Percentiles rank a stretch among this genome's conserved stretches.
phyloP scores from a whole-genome alignment of 2,797 vertebrate genomes.

The Esox masquinongy region DNA sequence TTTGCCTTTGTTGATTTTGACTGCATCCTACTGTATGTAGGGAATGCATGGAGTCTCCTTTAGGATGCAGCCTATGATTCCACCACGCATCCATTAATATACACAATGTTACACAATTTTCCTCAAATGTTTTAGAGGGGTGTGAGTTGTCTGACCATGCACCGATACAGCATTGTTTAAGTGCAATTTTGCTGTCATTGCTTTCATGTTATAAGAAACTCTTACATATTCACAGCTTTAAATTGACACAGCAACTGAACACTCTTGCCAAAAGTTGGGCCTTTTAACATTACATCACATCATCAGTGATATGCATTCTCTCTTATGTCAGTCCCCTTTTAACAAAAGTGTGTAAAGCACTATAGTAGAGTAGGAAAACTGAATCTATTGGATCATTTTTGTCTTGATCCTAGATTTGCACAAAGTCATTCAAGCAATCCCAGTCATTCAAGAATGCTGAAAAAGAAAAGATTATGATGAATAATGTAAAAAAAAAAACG shows the following conservation, averaged over 20 bases:
- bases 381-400: neutral
- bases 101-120: slow-evolving; percentile 46
- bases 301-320: neutral
- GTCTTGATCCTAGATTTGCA: neutral
- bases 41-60: neutral
- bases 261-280: slow-evolving; percentile 1
- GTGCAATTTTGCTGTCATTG: slow-evolving; percentile 15
- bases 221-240: slow-evolving; percentile 23
- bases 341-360: neutral
- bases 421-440: too few relatives aligned
- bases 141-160: slow-evolving; percentile 6
- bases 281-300: neutral
- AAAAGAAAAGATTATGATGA: too few relatives aligned
- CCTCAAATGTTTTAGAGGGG: slow-evolving; percentile 20
- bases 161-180: slow-evolving; percentile 12
- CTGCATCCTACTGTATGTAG: neutral
- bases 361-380: neutral
- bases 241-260: slow-evolving; percentile 43
- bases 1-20: slow-evolving; percentile 66
- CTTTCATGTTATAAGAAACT: slow-evolving; percentile 21
- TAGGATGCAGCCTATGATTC: neutral
- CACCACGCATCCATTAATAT: slow-evolving; percentile 60
- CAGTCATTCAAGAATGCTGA: too few relatives aligned
- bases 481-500: too few relatives aligned
- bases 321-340: neutral